phyloP scores from a whole-genome alignment of 2,113 vertebrate species.

The Athene noctua region DNA sequence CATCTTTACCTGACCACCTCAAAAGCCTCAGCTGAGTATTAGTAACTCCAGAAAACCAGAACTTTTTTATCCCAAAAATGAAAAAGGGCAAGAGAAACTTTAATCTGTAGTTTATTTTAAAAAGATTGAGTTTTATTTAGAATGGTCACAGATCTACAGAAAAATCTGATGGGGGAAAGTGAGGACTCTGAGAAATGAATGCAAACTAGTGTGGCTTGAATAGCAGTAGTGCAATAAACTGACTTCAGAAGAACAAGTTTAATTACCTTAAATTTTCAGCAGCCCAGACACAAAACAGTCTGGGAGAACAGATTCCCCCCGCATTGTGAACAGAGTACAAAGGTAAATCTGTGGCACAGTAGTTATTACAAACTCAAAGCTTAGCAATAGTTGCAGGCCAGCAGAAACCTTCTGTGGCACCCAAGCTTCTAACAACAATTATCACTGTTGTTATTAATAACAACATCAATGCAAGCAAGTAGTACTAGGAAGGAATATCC shows the following conservation, averaged over 20 bases:
- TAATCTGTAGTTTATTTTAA: background rate
- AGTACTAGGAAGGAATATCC: slow-evolving; percentile 3
- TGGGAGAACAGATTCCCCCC: background rate
- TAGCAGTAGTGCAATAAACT: background rate
- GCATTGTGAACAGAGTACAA: background rate
- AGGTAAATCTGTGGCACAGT: background rate
- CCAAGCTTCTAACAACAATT: slow-evolving; percentile 8
- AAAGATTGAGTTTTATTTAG: background rate
- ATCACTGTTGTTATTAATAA: slow-evolving; percentile 22
- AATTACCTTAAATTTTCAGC: slow-evolving; percentile 38
- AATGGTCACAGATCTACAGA: background rate
- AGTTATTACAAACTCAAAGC: slow-evolving; percentile 4
- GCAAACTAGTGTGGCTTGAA: background rate
- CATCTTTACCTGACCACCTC: background rate
- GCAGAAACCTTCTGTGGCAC: slow-evolving; percentile 22
- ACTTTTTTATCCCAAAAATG: background rate
- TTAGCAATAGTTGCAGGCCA: slow-evolving; percentile 24
- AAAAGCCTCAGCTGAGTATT: background rate
- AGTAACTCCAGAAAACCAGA: background rate
- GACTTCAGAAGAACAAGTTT: slow-evolving; percentile 25
- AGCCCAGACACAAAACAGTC: background rate
- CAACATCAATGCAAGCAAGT: background rate
- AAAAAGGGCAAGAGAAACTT: background rate
- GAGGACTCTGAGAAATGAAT: background rate
- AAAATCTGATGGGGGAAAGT: background rate